A percentile compares a stretch with the other conserved stretches of the same genome.
Conservation (phyloP, 2,797 vertebrate genomes). For the Pseudochirops corinnae region DNA sequence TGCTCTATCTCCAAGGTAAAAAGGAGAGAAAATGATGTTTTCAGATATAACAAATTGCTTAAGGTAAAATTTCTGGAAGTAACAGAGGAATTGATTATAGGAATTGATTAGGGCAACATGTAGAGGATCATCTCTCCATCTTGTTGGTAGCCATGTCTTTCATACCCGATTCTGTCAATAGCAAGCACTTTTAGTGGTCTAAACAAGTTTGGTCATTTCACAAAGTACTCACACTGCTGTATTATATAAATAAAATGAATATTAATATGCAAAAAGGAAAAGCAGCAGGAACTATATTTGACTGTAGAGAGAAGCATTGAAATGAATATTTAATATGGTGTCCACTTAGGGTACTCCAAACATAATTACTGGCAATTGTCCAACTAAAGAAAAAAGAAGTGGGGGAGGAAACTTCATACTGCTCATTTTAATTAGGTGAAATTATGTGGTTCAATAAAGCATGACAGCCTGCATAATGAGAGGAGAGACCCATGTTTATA, state of each 20-base stretch:
- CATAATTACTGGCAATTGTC: conserved; percentile 78
- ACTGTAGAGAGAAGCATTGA: conserved; percentile 57
- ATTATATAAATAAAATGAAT: conserved; percentile 69
- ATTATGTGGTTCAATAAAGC: conserved; percentile 86
- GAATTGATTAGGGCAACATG: conserved; percentile 45
- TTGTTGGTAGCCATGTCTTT: conserved; percentile 52
- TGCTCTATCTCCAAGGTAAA: neutral
- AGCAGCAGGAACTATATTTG: conserved; percentile 64
- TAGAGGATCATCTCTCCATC: neutral
- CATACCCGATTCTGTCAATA: conserved; percentile 10
- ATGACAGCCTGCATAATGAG: conserved; percentile 81
- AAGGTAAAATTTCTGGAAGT: conserved; percentile 54
- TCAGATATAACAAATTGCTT: conserved; percentile 29
- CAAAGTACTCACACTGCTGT: conserved; percentile 47
- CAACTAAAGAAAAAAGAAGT: conserved; percentile 69
- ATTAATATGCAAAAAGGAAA: conserved; percentile 66
- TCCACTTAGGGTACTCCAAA: conserved; percentile 81
- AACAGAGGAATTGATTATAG: conserved; percentile 69
- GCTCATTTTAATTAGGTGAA: conserved; percentile 86
- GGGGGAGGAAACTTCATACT: conserved; percentile 69
- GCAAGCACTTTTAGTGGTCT: conserved; percentile 51
- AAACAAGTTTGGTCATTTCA: conserved; percentile 51
- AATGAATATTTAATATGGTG: conserved; percentile 82
- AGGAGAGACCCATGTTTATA: conserved; percentile 78
- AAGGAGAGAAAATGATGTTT: neutral